Percentiles rank a stretch among this genome's conserved stretches.
Evolutionary conservation across 2,113 vertebrate genomes (phyloP).

Genomic region (Cervus canadensis): DNA sequence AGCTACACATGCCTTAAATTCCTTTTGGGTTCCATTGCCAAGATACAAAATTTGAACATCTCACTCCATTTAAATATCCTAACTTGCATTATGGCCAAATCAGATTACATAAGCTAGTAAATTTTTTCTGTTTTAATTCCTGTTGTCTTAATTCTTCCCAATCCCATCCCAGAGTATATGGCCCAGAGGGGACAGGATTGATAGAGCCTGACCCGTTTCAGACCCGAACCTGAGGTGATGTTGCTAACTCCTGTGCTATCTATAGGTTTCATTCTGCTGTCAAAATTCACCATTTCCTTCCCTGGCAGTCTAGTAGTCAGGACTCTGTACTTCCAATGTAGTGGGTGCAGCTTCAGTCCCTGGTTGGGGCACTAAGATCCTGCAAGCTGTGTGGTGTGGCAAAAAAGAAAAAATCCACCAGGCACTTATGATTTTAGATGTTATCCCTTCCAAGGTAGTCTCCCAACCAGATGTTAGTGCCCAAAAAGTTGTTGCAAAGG

Average conservation of each 20-base stretch:
- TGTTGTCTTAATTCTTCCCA: not conserved
- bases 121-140: not conserved
- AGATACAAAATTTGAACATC: not conserved
- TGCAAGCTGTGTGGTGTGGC: not conserved
- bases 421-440: not conserved
- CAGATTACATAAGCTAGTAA: not conserved
- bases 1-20: not conserved
- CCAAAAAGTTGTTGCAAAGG: not conserved
- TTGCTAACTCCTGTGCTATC: not conserved
- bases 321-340: not conserved
- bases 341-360: not conserved
- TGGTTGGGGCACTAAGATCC: not conserved
- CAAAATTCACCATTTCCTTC: not conserved
- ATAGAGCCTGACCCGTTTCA: not conserved
- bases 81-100: not conserved
- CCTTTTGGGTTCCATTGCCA: not conserved
- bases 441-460: not conserved
- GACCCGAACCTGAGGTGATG: not conserved
- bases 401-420: not conserved
- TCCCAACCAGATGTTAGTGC: not conserved
- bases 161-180: not conserved
- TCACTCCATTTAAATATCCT: not conserved
- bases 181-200: not conserved
- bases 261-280: not conserved
- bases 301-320: not conserved